A percentile compares a stretch with the other conserved stretches of the same genome.
Evolutionary conservation across 2,888 invertebrate genomes (phyloP).

Genomic region (Drosophila quasianomalipes): DNA sequence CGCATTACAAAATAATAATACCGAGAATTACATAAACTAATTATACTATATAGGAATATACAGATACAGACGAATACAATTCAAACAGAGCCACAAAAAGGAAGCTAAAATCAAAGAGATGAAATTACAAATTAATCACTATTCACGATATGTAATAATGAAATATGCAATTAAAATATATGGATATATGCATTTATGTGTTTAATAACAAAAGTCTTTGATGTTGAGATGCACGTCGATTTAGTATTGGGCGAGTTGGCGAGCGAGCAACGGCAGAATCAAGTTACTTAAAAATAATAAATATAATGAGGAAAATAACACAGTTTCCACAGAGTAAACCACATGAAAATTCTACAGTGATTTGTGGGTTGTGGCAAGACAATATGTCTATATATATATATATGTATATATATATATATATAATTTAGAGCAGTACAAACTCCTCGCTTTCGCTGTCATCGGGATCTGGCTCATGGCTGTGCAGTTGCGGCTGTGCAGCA

Average conservation of each 20-base stretch:
- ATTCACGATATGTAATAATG: slow-evolving; percentile 39
- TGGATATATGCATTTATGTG: slow-evolving; percentile 22
- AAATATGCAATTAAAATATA: slow-evolving; percentile 41
- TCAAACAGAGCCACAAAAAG: slow-evolving; percentile 17
- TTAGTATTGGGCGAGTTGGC: slow-evolving; percentile 56
- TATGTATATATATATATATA: slow-evolving; percentile 3
- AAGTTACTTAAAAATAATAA: slow-evolving; percentile 26
- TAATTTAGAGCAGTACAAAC: slow-evolving; percentile 88
- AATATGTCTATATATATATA: slow-evolving; percentile 3
- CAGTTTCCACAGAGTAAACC: slow-evolving; percentile 48
- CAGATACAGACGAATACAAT: slow-evolving; percentile 24
- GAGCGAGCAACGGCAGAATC: slow-evolving; percentile 58
- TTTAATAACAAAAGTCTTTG: slow-evolving; percentile 77
- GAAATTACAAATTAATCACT: slow-evolving; percentile 45
- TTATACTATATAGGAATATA: slow-evolving; percentile 45
- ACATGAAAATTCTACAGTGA: background rate
- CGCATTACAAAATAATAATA: slow-evolving; percentile 72
- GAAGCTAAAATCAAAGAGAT: slow-evolving; percentile 16
- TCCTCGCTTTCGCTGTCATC: slow-evolving; percentile 89
- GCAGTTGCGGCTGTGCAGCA: slow-evolving; percentile 28
- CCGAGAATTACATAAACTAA: slow-evolving; percentile 64
- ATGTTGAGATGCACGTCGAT: slow-evolving; percentile 74
- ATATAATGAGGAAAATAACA: slow-evolving; percentile 49
- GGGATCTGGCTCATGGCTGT: slow-evolving; percentile 87
- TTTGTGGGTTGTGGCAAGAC: slow-evolving; percentile 16